A percentile compares a stretch with the other conserved stretches of the same genome.
These are phyloP conservation scores for Odocoileus virginianus DNA, from an alignment of 2,113 vertebrate species.

Conservation along the genomic window DNA sequence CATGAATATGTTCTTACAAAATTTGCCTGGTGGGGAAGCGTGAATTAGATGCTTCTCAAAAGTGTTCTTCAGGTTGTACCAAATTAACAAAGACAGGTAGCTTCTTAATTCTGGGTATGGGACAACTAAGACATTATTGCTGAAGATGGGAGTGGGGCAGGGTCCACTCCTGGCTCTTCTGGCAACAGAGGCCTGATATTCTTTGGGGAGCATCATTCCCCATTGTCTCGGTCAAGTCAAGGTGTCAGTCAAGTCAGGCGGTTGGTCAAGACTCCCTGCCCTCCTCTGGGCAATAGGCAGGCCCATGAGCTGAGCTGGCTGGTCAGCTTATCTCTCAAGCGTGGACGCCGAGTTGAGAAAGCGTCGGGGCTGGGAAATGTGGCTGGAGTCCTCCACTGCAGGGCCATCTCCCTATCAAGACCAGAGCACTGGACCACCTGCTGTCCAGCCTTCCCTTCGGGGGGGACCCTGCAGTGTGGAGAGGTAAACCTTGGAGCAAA, in stretches of 20 bases:
- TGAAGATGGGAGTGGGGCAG: fast-evolving
- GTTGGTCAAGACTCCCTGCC: not conserved
- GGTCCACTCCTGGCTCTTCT: fast-evolving
- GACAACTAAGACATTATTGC: fast-evolving
- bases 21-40: not conserved
- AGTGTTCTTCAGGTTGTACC: not conserved
- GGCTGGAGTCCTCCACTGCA: fast-evolving
- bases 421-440: not conserved
- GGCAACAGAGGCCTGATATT: not conserved
- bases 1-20: not conserved
- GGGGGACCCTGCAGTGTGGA: not conserved
- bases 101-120: not conserved
- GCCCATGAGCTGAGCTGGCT: not conserved
- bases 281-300: not conserved
- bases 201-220: fast-evolving
- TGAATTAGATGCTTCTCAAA: not conserved
- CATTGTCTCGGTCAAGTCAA: not conserved
- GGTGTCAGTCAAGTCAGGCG: not conserved
- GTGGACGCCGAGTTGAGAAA: not conserved
- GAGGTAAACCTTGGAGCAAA: no score
- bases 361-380: no score
- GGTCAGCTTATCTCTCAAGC: not conserved
- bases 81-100: not conserved
- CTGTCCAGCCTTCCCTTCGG: fast-evolving
- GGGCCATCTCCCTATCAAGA: not conserved